Conservation (phyloP, 2,113 vertebrate species). For the Manacus vitellinus region DNA sequence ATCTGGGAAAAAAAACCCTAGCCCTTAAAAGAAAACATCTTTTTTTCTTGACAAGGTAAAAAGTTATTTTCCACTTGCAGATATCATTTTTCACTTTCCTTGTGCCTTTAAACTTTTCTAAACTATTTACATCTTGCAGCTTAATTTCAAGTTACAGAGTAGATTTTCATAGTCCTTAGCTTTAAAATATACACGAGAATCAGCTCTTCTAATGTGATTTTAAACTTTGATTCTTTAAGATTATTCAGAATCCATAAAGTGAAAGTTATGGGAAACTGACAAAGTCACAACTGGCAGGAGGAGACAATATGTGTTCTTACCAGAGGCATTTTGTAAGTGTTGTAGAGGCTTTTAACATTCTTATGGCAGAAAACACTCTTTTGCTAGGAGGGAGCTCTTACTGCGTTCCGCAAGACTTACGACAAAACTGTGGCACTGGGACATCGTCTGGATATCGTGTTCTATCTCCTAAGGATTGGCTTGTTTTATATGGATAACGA, state of each 20-base stretch:
- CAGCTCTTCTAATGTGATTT: not conserved
- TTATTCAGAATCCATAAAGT: not conserved
- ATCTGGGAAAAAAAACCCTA: not conserved
- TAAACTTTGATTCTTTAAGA: not conserved
- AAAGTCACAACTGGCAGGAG: accelerated
- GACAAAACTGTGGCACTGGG: conserved; percentile 97
- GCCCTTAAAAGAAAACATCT: not conserved
- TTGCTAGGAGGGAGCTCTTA: conserved; percentile 89
- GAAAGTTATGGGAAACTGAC: not conserved
- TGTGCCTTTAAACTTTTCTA: not conserved
- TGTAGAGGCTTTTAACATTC: not conserved
- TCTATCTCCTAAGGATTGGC: conserved; percentile 94
- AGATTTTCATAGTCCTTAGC: not conserved
- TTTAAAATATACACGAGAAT: not conserved
- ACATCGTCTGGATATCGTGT: conserved; percentile 96
- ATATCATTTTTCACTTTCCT: not conserved
- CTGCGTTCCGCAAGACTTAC: conserved; percentile 94
- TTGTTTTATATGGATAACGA: conserved; percentile 99
- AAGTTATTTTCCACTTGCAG: not conserved
- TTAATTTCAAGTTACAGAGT: not conserved
- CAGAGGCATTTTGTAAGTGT: not conserved
- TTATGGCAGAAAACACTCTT: not conserved
- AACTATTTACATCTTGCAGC: not conserved
- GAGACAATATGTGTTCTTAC: accelerated
- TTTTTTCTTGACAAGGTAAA: not conserved